Evolutionary conservation across 2,888 invertebrate genomes (phyloP).

Genomic region (Julus scanicus): DNA sequence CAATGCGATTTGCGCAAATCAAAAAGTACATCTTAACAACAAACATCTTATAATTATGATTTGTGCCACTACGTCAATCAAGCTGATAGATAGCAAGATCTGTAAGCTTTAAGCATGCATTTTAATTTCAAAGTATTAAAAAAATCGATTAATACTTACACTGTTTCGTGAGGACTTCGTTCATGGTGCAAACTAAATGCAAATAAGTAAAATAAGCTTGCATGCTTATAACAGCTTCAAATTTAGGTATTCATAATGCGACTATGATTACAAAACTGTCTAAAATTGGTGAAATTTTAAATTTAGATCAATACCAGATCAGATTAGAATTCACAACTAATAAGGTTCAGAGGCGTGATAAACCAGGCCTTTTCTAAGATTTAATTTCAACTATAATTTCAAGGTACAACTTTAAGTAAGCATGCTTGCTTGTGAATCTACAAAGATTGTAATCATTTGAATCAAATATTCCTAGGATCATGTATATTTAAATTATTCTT

Average conservation of each 20-base stretch:
- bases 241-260: background rate
- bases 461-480: too few relatives aligned
- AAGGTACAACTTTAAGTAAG: background rate
- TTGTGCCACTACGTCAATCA: background rate
- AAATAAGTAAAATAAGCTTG: conserved; percentile 8
- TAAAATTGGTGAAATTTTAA: background rate
- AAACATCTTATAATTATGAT: background rate
- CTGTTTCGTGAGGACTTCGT: background rate
- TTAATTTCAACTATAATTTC: background rate
- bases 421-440: background rate
- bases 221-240: conserved; percentile 10
- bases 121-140: background rate
- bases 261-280: background rate
- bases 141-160: conserved; percentile 16
- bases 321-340: background rate
- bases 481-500: too few relatives aligned
- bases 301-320: background rate
- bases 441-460: conserved; percentile 1
- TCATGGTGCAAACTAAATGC: conserved; percentile 47
- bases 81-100: background rate
- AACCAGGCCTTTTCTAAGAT: background rate
- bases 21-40: background rate
- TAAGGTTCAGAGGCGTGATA: background rate
- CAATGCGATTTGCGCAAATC: background rate
- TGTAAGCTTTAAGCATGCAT: background rate